Evolutionary conservation across 92 coral and sea anemone genomes (phyloP).

Genomic region (Plumapathes pennacea): DNA sequence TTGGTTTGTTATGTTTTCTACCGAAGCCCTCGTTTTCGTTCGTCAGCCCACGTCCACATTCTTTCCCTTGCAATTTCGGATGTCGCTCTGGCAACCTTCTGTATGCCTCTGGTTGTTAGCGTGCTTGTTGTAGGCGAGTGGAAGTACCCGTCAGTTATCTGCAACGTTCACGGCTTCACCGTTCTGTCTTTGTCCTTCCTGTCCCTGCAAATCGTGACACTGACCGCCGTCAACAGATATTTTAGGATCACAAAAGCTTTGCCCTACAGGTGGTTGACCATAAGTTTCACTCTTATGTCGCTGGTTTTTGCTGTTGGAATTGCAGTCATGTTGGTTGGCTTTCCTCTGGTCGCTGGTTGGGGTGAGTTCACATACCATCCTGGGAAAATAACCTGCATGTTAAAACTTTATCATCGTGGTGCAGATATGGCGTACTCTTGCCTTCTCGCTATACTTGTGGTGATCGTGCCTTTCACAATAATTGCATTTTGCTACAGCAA

Average conservation of each 20-base stretch:
- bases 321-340: conserved; percentile 39
- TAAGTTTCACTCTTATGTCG: conserved; percentile 19
- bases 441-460: conserved; percentile 26
- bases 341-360: conserved; percentile 37
- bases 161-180: conserved; percentile 52
- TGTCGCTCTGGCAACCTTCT: conserved; percentile 38
- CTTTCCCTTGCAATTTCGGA: conserved; percentile 56
- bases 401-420: conserved; percentile 32
- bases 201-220: conserved; percentile 53
- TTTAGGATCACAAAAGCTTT: conserved; percentile 44
- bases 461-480: conserved; percentile 34
- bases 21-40: conserved; percentile 36
- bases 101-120: conserved; percentile 53
- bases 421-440: conserved; percentile 44
- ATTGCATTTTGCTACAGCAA: conserved; percentile 47
- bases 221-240: conserved; percentile 51
- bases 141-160: conserved; percentile 21
- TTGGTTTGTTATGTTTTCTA: conserved; percentile 49
- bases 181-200: conserved; percentile 46
- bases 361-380: conserved; percentile 48
- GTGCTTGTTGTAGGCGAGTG: conserved; percentile 50
- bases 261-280: conserved; percentile 37
- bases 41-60: conserved; percentile 35
- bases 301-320: conserved; percentile 10
- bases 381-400: conserved; percentile 52